Evolutionary conservation across 2,113 vertebrate genomes (phyloP), one percentile per base, ranked within the genome.

Genomic region (Platichthys stellatus): DNA sequence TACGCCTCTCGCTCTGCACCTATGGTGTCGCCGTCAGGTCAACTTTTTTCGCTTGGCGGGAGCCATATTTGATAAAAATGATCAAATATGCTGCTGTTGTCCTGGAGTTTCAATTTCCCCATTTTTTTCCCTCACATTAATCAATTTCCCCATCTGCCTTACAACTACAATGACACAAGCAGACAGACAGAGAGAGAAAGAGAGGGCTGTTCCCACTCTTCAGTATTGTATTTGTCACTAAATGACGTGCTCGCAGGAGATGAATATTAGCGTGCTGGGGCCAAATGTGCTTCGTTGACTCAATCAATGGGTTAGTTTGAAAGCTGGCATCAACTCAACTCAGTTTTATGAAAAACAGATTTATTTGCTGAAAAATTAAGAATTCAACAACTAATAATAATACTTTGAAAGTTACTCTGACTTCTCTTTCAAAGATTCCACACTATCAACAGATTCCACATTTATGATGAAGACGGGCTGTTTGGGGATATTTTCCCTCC

Each of bases 341-440:
- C 47, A 49, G 2, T 74, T 71, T n/a, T 23, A 23, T 23, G 23
- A 23, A 23, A 23, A 28, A 45, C 43, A 61, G 15, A 31, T 76
- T 76, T 35, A 69, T 69, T 76, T 73, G n/a, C 57, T 63, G 21
- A 0, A 56, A 57, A 62, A 28, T 14, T 12, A 63, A 24, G 24
- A 67, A 49, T 76, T 80, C 20, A 86, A 85, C 83, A 86, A 86
- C 78, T 90, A 79, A 88, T 24, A 81, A 62, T 64, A 84, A 75
- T 73, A 83, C 70, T 90, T 87, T 68, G 72, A 83, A 73, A 80
- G 79, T 38, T 75, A 21, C 51, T 83, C 66, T 80, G 49, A 80
- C 12, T 80, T 76, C 23, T 23, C 72, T 90, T 80, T 86, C 66
- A 83, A 45, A 86, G 23, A 23, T 23, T 23, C 23, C 1, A 24